A percentile compares a stretch with the other conserved stretches of the same genome.
Conservation (phyloP, 2,888 invertebrate species). For the Ormyrus nitidulus region DNA sequence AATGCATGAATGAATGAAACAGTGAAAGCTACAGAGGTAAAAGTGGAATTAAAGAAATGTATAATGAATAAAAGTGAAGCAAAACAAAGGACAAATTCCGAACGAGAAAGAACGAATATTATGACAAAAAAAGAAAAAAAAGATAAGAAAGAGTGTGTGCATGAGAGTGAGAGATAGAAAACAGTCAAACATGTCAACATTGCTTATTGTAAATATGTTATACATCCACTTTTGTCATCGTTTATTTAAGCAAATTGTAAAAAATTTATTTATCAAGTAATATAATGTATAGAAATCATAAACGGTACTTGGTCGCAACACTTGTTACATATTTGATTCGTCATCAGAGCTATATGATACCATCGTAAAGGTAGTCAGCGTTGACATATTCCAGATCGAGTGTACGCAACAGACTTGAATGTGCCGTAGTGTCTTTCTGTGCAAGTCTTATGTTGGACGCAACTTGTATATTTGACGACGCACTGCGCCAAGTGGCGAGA, state of each 20-base stretch:
- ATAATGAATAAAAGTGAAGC: not conserved
- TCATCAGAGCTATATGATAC: constrained; percentile 40
- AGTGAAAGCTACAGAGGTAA: constrained; percentile 6
- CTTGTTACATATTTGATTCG: constrained; percentile 55
- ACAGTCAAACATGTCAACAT: constrained; percentile 57
- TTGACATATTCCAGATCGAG: constrained; percentile 48
- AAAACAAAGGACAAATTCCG: not conserved
- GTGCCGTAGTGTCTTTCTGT: constrained; percentile 79
- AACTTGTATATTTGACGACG: constrained; percentile 76
- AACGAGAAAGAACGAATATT: not conserved
- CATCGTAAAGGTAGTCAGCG: constrained; percentile 31
- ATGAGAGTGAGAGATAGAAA: constrained; percentile 32
- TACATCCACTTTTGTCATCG: constrained; percentile 57
- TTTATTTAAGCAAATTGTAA: constrained; percentile 59
- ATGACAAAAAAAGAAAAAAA: not conserved
- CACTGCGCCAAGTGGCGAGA: constrained; percentile 69
- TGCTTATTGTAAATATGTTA: constrained; percentile 59
- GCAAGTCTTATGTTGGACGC: constrained; percentile 82
- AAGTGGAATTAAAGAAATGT: not conserved
- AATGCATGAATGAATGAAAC: constrained; percentile 27
- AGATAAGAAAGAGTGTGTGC: constrained; percentile 3
- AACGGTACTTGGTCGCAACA: constrained; percentile 57
- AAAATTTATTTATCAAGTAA: constrained; percentile 58
- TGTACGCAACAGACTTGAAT: constrained; percentile 76
- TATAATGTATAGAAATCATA: constrained; percentile 57